phyloP scores from a whole-genome alignment of 2,888 invertebrate species.

The Papilio demoleus region DNA sequence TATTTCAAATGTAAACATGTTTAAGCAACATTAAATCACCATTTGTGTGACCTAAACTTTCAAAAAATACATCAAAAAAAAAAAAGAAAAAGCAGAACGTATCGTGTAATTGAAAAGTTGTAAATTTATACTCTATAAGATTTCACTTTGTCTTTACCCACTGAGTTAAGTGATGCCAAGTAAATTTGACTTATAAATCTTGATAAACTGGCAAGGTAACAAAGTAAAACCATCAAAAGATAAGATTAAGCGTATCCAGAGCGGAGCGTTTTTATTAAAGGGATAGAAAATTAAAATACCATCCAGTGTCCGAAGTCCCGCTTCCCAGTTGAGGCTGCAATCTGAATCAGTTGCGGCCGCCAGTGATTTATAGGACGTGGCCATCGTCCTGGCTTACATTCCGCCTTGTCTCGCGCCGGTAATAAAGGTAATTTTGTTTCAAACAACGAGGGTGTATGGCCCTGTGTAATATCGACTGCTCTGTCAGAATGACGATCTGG shows the following conservation, averaged over 20 bases:
- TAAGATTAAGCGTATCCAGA: slow-evolving; percentile 37
- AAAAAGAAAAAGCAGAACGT: no score
- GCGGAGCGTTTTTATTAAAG: slow-evolving; percentile 38
- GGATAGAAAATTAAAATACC: slow-evolving; percentile 41
- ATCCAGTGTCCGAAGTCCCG: slow-evolving; percentile 49
- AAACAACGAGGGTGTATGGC: slow-evolving; percentile 46
- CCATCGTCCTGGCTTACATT: slow-evolving; percentile 60
- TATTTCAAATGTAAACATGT: no score
- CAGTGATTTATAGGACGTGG: slow-evolving; percentile 77
- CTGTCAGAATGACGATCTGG: slow-evolving; percentile 31
- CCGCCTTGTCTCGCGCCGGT: slow-evolving; percentile 64
- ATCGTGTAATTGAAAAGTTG: no score
- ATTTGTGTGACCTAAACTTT: no score
- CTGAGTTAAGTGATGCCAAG: not conserved
- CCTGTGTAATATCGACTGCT: slow-evolving; percentile 31
- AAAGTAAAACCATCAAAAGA: slow-evolving; percentile 27
- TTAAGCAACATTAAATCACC: no score
- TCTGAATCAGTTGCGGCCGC: slow-evolving; percentile 76
- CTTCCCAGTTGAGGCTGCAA: slow-evolving; percentile 60
- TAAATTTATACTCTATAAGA: no score
- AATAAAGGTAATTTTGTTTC: slow-evolving; percentile 73
- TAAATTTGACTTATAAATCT: slow-evolving; percentile 17
- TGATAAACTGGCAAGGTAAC: slow-evolving; percentile 13
- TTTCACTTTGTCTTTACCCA: not conserved
- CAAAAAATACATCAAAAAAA: no score